phyloP scores from a whole-genome alignment of 2,888 invertebrate genomes.

The Acrobeloides nanus region DNA sequence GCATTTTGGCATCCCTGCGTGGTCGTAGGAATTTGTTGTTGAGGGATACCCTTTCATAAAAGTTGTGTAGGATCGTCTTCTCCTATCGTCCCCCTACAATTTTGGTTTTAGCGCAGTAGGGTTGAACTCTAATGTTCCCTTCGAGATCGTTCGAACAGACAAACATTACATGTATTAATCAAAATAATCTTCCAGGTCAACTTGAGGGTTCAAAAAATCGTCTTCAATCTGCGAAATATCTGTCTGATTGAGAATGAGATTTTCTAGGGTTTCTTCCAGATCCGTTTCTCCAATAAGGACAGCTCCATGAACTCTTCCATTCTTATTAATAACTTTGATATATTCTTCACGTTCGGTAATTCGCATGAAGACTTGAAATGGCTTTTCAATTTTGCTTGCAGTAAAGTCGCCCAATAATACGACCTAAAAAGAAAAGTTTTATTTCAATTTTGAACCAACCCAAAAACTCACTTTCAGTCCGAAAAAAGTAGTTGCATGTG shows the following conservation, averaged over 20 bases:
- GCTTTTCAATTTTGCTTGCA: conserved; percentile 28
- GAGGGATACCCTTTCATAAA: too few species aligned
- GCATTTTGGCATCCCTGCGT: too few species aligned
- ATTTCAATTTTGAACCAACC: background rate
- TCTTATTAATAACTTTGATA: conserved; percentile 65
- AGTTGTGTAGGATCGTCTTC: too few species aligned
- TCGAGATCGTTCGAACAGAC: too few species aligned
- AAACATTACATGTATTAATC: too few species aligned
- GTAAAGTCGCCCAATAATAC: conserved; percentile 45
- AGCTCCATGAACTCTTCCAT: conserved; percentile 81
- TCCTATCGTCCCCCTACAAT: too few species aligned
- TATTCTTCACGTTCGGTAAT: conserved; percentile 53
- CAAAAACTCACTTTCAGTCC: conserved; percentile 72
- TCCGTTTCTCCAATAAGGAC: conserved; percentile 92
- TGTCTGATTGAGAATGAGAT: conserved; percentile 84
- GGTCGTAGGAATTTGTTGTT: too few species aligned
- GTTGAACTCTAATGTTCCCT: too few species aligned
- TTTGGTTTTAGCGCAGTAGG: too few species aligned
- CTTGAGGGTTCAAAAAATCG: conserved; percentile 83
- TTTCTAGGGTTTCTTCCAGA: conserved; percentile 94
- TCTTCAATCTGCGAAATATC: conserved; percentile 81
- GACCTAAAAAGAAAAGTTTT: conserved; percentile 23
- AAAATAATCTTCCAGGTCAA: conserved; percentile 98
- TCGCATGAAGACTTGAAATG: conserved; percentile 24
- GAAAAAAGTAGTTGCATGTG: conserved; percentile 89